Conservation (phyloP, 2,113 vertebrate genomes). For the Poeciliopsis retropinna region DNA sequence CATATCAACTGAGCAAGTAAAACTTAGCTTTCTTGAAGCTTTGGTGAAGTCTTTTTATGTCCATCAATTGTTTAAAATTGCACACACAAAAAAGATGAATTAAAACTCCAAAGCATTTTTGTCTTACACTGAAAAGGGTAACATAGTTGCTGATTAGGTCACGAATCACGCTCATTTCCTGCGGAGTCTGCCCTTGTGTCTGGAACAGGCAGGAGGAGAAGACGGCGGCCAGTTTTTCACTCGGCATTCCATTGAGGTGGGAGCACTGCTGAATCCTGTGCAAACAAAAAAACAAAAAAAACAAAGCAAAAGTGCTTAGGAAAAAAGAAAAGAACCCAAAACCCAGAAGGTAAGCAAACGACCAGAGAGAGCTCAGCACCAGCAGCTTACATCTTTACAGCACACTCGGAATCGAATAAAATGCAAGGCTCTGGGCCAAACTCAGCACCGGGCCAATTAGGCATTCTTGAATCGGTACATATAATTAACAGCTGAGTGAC, state of each 20-base stretch:
- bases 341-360: background rate
- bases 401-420: constrained; percentile 15
- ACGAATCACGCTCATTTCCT: constrained; percentile 88
- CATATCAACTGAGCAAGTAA: background rate
- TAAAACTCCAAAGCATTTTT: background rate
- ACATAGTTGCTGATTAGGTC: constrained; percentile 94
- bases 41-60: background rate
- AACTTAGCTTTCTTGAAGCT: background rate
- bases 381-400: background rate
- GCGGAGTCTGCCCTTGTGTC: constrained; percentile 88
- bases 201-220: constrained; percentile 96
- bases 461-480: constrained; percentile 54
- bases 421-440: constrained; percentile 34
- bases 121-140: constrained; percentile 91
- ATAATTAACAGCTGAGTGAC: constrained; percentile 45
- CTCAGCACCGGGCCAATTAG: constrained; percentile 60
- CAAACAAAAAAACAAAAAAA: background rate
- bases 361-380: background rate
- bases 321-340: background rate
- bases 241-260: constrained; percentile 90
- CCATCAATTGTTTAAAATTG: background rate
- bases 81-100: background rate
- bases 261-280: constrained; percentile 93
- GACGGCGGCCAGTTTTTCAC: constrained; percentile 85
- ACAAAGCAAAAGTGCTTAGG: background rate